Base-by-base conservation (phyloP, 2,888 invertebrate genomes). In the Hirtodrosophila alboralis region DNA sequence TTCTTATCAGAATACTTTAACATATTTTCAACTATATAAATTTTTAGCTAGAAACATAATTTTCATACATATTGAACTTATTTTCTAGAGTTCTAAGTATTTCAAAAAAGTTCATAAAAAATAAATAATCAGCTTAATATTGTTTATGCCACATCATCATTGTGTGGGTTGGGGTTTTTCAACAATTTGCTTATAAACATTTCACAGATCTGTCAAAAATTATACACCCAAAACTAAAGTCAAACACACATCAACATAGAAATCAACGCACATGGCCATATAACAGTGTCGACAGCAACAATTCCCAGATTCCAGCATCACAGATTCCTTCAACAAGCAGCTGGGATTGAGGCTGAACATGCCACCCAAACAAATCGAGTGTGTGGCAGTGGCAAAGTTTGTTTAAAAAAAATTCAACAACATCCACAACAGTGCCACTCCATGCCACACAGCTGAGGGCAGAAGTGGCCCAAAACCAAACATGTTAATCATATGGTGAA, bases 361-460 rank as follows among this genome's bases (percentile, higher is more conserved):
- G 61, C 72, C 83, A 78, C 79, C 59, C 75, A 83, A 77, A 80
- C 70, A 84, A 80, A 70, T 75, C 66, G 65, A 73, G 23, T 23
- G 23, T 2, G 47, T 56, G 61, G 44, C 63, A 41, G 56, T 57
- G 59, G 57, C 44, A 65, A 57, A 71, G 71, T 84, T 78, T 78
- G 78, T 79, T 79, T 71, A 75, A 72, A 81, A 64, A 75, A 72
- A 81, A 64, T 70, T 78, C 72, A 72, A 76, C 75, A 84, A 68
- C 48, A 75, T 63, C n/a, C n/a, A n/a, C 72, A 81, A 84, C 61
- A 60, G 56, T 26, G 40, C 41, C 69, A 66, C 70, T 68, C 12
- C 53, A 69, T 40, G 48, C 56, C 47, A 38, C 47, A 67, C 54
- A 38, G 26, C 34, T 4, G 10, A 18, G 43, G 41, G 13, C 21